These are phyloP conservation scores for Drosophila arizonae DNA, from an alignment of 1,140 invertebrate genomes.

Conservation along the genomic window DNA sequence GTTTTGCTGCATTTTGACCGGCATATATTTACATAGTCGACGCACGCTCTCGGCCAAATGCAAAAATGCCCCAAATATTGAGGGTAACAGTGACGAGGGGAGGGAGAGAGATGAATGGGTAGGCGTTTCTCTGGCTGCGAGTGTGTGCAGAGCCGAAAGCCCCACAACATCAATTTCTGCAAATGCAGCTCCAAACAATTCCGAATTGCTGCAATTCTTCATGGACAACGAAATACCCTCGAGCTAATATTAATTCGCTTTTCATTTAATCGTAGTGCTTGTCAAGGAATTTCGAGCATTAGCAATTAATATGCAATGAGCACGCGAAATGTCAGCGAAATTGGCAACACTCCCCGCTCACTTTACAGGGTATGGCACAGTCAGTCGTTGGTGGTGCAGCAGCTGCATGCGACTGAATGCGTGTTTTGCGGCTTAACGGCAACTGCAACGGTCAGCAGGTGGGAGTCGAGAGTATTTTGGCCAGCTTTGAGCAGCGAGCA, in stretches of 20 bases:
- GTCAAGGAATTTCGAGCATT: too few species aligned
- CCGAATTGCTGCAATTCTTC: slow-evolving; percentile 5
- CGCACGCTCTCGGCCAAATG: slow-evolving; percentile 36
- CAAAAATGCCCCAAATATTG: slow-evolving; percentile 60
- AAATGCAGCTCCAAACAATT: slow-evolving; percentile 56
- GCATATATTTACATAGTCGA: slow-evolving; percentile 65
- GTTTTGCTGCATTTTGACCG: slow-evolving; percentile 40
- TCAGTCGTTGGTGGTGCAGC: slow-evolving; percentile 3
- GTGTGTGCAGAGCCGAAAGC: slow-evolving; percentile 13
- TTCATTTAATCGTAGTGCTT: neutral
- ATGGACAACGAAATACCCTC: neutral
- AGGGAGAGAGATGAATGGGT: neutral
- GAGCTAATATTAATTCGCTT: neutral
- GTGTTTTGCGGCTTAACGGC: slow-evolving; percentile 41
- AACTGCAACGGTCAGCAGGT: slow-evolving; percentile 24
- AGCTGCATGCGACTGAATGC: slow-evolving; percentile 28
- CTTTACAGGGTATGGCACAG: neutral
- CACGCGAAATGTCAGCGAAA: too few species aligned
- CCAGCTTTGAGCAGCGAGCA: neutral
- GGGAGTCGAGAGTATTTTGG: neutral
- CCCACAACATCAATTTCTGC: slow-evolving; percentile 66
- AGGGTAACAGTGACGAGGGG: neutral
- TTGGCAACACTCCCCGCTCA: neutral
- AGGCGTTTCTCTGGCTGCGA: slow-evolving; percentile 16
- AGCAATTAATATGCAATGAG: too few species aligned